Conservation (phyloP, 2,888 invertebrate species). For the Tachina lurida region DNA sequence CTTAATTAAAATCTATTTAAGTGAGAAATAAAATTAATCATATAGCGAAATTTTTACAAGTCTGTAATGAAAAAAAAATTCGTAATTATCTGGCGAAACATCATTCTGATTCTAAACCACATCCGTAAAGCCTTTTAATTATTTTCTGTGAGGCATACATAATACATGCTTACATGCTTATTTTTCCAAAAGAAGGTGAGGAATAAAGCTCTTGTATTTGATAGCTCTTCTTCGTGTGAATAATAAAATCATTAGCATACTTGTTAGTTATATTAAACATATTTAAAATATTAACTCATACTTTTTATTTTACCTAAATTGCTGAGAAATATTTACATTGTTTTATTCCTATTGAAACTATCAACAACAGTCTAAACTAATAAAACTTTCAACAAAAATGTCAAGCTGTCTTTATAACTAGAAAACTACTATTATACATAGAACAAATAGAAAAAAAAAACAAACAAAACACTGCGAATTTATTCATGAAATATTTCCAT, state of each 20-base stretch:
- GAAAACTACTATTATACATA: slow-evolving; percentile 33
- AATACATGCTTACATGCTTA: accelerated
- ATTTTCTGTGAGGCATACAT: no score
- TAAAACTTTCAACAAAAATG: slow-evolving; percentile 68
- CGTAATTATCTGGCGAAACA: no score
- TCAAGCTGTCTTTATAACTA: slow-evolving; percentile 60
- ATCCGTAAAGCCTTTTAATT: no score
- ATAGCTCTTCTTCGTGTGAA: background rate
- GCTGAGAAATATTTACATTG: background rate
- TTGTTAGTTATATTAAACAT: background rate
- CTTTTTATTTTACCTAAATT: slow-evolving; percentile 3
- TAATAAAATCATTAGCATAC: slow-evolving; percentile 14
- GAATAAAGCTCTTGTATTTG: background rate
- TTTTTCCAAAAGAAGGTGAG: background rate
- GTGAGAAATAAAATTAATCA: no score
- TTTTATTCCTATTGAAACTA: slow-evolving; percentile 33
- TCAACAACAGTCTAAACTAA: slow-evolving; percentile 63
- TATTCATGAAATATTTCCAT: slow-evolving; percentile 44
- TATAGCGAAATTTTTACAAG: no score
- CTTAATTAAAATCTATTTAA: no score
- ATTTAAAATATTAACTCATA: background rate
- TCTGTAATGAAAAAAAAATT: no score
- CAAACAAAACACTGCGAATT: slow-evolving; percentile 2
- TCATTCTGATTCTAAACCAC: no score
- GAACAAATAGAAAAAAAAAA: slow-evolving; percentile 5